Percentiles rank a stretch among this genome's conserved stretches.
Evolutionary conservation across 2,797 vertebrate species (phyloP).

Genomic region (Halcyon leucocephala): DNA sequence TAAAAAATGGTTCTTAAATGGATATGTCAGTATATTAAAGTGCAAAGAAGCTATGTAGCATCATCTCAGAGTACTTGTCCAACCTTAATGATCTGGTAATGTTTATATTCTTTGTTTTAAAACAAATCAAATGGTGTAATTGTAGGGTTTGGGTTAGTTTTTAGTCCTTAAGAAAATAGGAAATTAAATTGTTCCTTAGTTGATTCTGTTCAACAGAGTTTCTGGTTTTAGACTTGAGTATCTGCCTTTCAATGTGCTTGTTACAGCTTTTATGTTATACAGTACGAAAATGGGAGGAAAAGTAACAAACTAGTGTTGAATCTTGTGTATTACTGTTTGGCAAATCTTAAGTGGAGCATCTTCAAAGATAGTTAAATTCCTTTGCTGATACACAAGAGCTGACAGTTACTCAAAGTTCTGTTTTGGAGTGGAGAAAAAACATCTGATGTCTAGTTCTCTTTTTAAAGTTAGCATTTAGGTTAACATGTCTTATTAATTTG

Average conservation of each 20-base stretch:
- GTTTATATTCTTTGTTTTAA: not conserved
- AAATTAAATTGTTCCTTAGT: not conserved
- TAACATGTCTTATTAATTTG: not conserved
- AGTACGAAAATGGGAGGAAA: rapidly evolving
- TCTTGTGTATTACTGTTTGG: not conserved
- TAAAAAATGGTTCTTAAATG: not conserved
- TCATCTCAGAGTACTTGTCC: not conserved
- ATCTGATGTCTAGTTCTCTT: not conserved
- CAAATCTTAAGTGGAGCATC: not conserved
- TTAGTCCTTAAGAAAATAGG: not conserved
- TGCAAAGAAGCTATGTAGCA: not conserved
- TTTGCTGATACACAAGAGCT: not conserved
- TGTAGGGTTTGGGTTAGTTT: not conserved
- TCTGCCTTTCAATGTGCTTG: not conserved
- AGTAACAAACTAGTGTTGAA: not conserved
- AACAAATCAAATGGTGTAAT: not conserved
- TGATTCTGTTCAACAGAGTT: not conserved
- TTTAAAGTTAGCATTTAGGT: not conserved
- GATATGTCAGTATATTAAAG: not conserved
- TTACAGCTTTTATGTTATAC: not conserved
- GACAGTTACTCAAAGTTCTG: not conserved
- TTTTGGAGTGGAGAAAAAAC: not conserved
- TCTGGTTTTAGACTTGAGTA: not conserved
- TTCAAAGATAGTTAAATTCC: not conserved
- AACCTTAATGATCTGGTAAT: not conserved